Conservation (phyloP, 2,113 vertebrate genomes). For the Chionodraco myersi region DNA sequence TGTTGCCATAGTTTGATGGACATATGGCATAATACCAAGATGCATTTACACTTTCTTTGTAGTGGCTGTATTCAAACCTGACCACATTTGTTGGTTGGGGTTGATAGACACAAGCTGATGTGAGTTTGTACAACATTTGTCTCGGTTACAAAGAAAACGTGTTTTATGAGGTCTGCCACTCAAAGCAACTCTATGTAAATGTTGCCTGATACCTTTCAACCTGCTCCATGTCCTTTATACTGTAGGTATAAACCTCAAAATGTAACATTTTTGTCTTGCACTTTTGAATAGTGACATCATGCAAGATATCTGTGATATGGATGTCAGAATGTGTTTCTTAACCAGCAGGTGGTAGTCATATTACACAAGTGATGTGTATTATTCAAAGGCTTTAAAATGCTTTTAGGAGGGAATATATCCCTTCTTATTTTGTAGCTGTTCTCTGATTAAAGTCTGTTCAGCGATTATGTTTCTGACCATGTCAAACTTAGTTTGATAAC, state of each 20-base stretch:
- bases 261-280: not conserved
- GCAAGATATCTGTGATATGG: not conserved
- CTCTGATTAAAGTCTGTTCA: not conserved
- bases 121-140: not conserved
- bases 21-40: no score
- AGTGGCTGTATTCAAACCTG: not conserved
- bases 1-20: no score
- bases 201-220: not conserved
- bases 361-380: constrained; percentile 55
- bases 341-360: constrained; percentile 76
- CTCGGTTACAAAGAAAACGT: not conserved
- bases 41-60: not conserved
- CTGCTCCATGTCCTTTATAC: not conserved
- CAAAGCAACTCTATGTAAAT: not conserved
- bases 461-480: not conserved
- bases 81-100: no score
- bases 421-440: not conserved
- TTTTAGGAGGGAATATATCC: constrained; percentile 23
- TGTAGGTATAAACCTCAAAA: not conserved
- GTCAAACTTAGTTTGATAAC: not conserved
- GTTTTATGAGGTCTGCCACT: not conserved
- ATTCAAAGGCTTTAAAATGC: constrained; percentile 27
- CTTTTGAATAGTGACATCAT: not conserved
- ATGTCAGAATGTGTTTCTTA: constrained; percentile 42
- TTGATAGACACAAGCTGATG: not conserved